Conservation (phyloP, 1,140 invertebrate genomes). For the Cydia pomonella region DNA sequence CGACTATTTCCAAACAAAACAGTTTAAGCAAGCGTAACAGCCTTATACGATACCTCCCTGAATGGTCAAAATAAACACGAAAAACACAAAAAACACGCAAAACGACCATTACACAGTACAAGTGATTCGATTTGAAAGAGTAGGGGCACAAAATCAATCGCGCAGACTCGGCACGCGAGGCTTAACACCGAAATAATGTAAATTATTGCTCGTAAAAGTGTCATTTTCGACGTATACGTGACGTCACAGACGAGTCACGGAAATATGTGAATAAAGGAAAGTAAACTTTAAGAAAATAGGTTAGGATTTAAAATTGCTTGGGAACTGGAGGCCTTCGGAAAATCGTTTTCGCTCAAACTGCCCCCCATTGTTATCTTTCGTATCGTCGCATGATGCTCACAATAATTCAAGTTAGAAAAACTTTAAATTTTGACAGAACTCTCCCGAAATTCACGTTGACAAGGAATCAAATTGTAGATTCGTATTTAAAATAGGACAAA, state of each 20-base stretch:
- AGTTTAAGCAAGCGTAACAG: background rate
- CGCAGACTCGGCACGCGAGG: constrained; percentile 62
- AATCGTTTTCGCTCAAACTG: constrained; percentile 61
- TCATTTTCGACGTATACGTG: constrained; percentile 73
- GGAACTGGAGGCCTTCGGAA: constrained; percentile 39
- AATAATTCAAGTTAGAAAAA: constrained; percentile 1
- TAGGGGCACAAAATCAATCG: constrained; percentile 76
- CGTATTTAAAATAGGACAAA: constrained; percentile 77
- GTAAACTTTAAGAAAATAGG: constrained; percentile 39
- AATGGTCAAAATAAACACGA: constrained; percentile 40
- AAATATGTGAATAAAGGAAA: constrained; percentile 37
- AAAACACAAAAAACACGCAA: constrained; percentile 62
- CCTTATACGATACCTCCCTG: background rate
- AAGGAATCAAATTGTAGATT: constrained; percentile 59
- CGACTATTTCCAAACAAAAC: background rate
- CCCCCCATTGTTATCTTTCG: constrained; percentile 67
- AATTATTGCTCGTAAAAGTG: constrained; percentile 79
- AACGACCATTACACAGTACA: constrained; percentile 68
- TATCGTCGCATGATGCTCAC: constrained; percentile 55
- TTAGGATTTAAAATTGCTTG: constrained; percentile 47
- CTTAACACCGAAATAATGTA: constrained; percentile 75
- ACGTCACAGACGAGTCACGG: constrained; percentile 56
- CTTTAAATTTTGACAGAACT: background rate
- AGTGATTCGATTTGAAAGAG: constrained; percentile 75
- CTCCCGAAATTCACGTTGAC: constrained; percentile 35